phyloP scores from a whole-genome alignment of 2,888 invertebrate species.

The Melitaea athalia region DNA sequence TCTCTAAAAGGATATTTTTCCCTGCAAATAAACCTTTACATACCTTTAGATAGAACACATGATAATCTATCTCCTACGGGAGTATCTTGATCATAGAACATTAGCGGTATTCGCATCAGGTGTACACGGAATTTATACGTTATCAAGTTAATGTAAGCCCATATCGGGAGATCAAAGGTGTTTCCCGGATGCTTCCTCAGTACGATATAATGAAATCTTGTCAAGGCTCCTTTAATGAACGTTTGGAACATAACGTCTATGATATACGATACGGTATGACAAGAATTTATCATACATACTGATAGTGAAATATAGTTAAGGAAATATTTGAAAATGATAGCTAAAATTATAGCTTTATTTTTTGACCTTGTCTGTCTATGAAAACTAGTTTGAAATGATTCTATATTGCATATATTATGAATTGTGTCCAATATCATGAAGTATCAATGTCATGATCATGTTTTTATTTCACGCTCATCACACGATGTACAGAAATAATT shows the following conservation, averaged over 20 bases:
- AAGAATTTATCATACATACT: not conserved
- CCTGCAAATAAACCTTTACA: too few relatives aligned
- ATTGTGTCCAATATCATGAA: too few relatives aligned
- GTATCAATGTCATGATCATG: too few relatives aligned
- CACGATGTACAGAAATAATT: too few relatives aligned
- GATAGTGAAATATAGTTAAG: not conserved
- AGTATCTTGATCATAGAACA: not conserved
- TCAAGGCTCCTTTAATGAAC: not conserved
- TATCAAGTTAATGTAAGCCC: conserved; percentile 5
- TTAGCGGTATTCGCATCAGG: not conserved
- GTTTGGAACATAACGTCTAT: not conserved
- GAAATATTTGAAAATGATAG: not conserved
- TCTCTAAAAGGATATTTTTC: too few relatives aligned
- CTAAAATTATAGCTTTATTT: not conserved
- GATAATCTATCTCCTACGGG: too few relatives aligned
- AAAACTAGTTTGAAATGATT: too few relatives aligned
- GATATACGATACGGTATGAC: not conserved
- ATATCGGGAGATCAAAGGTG: conserved; percentile 5
- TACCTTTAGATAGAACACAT: too few relatives aligned
- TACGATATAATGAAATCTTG: conserved; percentile 6
- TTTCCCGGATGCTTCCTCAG: not conserved
- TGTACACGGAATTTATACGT: not conserved
- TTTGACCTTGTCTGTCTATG: not conserved
- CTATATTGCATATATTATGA: too few relatives aligned
- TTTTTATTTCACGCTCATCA: too few relatives aligned